A percentile compares a stretch with the other conserved stretches of the same genome.
Evolutionary conservation across 2,797 vertebrate genomes (phyloP).

Genomic region (Xyrichtys novacula): DNA sequence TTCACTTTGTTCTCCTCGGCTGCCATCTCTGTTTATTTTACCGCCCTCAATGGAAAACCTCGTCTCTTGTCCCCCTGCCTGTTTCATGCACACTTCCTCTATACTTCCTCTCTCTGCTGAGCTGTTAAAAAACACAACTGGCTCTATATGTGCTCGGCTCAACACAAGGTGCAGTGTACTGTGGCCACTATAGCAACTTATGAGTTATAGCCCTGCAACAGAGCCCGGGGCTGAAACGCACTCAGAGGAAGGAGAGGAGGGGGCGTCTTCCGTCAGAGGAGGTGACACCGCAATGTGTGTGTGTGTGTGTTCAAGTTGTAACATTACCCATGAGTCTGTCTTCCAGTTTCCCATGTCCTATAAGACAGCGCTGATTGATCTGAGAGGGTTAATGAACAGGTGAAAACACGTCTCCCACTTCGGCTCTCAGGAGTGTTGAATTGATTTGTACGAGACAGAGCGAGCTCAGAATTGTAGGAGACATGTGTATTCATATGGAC

Average conservation of each 20-base stretch:
- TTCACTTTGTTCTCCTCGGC: constrained; percentile 54
- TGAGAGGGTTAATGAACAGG: constrained; percentile 45
- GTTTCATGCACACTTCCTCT: constrained; percentile 69
- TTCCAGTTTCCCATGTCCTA: constrained; percentile 14
- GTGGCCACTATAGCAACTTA: constrained; percentile 48
- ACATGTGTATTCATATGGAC: too few species aligned
- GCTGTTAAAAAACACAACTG: constrained; percentile 62
- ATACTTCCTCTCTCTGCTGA: constrained; percentile 71
- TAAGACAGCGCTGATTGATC: constrained; percentile 28
- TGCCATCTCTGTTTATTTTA: constrained; percentile 64
- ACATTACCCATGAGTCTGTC: constrained; percentile 26
- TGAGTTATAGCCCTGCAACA: constrained; percentile 66
- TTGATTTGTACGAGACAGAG: neutral
- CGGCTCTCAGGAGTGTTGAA: constrained; percentile 1
- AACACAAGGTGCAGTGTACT: constrained; percentile 40
- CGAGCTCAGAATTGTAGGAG: neutral
- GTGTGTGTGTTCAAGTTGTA: constrained; percentile 15
- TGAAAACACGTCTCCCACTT: constrained; percentile 34
- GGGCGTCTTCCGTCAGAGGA: constrained; percentile 32
- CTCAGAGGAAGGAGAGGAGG: constrained; percentile 66
- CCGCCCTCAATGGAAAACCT: constrained; percentile 59
- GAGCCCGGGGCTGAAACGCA: constrained; percentile 40
- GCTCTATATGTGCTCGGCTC: constrained; percentile 36
- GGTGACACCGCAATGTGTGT: constrained; percentile 21
- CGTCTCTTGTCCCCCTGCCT: constrained; percentile 44